phyloP scores from a whole-genome alignment of 2,113 vertebrate species.

The Megaceryle maxima region DNA sequence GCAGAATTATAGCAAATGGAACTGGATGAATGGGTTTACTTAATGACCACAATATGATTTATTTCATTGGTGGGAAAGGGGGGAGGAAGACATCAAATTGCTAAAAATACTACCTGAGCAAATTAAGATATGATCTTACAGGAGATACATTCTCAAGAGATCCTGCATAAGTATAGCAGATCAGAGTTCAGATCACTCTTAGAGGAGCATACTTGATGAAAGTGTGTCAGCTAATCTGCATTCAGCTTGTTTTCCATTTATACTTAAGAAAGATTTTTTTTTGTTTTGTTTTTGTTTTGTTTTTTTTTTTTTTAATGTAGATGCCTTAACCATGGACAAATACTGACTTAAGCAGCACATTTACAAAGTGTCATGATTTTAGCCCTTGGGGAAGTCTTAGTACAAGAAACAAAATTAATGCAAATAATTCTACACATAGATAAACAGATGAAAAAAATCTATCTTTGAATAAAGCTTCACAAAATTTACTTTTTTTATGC shows the following conservation, averaged over 20 bases:
- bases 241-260: constrained; percentile 5
- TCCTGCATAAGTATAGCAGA: not conserved
- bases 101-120: constrained; percentile 16
- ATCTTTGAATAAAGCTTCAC: not conserved
- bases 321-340: not conserved
- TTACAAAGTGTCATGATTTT: not conserved
- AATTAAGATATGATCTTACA: constrained; percentile 53
- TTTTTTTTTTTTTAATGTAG: not conserved
- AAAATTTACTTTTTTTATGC: not conserved
- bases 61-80: constrained; percentile 30
- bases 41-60: constrained; percentile 66
- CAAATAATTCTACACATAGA: not conserved
- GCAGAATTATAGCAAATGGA: constrained; percentile 61
- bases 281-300: not conserved
- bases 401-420: not conserved
- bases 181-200: not conserved
- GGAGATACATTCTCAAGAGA: not conserved
- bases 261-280: constrained; percentile 6
- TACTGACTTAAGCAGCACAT: not conserved
- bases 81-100: constrained; percentile 42
- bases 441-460: not conserved
- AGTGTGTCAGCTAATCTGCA: not conserved
- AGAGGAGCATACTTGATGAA: not conserved
- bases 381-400: not conserved
- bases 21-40: constrained; percentile 57